Evolutionary conservation across 2,113 vertebrate genomes (phyloP), one percentile per base, ranked within the genome.

Genomic region (Suncus etruscus): DNA sequence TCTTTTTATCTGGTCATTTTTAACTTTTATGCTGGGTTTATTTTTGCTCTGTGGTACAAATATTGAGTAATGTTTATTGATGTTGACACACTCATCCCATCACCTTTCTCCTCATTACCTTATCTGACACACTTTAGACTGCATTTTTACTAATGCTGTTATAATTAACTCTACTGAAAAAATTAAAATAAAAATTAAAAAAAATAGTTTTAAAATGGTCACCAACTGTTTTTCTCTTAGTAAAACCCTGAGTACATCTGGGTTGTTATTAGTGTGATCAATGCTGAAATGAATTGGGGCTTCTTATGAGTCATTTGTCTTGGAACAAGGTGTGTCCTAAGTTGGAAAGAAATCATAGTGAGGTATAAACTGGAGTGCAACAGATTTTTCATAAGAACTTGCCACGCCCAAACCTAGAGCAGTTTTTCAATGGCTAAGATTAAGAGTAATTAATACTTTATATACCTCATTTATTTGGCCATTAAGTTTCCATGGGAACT

Each of bases 311-410:
- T 96, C 95, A 96, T 84, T 89, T 83, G 72, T 89, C 80, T 96
- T 94, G 45, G 74, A 95, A 78, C 91, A 96, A 96, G 93, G 93
- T 96, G 96, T 96, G 96, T 86, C 86, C 83, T 29, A 16, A 32
- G 94, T 80, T 94, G 95, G 91, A 96, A 91, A 91, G 68, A 93
- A 94, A 95, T 94, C 85, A 85, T 48, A 95, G 72, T 78, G 54
- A 95, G 80, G 89, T 77, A 89, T 92, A 47, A 32, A 47, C 76
- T 68, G 68, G 77, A 79, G 58, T 89, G 93, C 92, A 91, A 39
- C 83, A 81, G 24, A 65, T 54, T 80, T 92, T 94, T 95, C 91
- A 86, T 61, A 94, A 77, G 58, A 58, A 75, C 77, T 78, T 66
- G 84, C 83, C 92, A 72, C 92, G 87, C 95, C 93, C 87, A 91